These are phyloP conservation scores for Leptarthrus brevirostris DNA, from an alignment of 2,888 invertebrate genomes.

Conservation along the genomic window DNA sequence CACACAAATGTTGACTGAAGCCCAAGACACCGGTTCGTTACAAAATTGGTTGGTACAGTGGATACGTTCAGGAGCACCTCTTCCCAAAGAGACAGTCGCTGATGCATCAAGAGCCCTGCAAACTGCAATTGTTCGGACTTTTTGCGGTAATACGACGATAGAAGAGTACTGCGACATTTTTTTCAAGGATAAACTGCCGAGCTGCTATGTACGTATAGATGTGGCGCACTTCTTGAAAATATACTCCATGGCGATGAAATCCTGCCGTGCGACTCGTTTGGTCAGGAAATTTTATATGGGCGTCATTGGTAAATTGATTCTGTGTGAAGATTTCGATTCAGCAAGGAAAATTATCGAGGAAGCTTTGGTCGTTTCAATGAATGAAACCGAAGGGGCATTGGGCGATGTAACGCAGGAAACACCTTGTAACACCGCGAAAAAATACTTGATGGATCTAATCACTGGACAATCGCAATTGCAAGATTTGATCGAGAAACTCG, in stretches of 20 bases:
- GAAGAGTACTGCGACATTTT: conserved; percentile 5
- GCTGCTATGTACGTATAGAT: conserved; percentile 26
- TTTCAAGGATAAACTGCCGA: background rate
- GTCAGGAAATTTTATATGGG: conserved; percentile 12
- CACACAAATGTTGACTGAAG: conserved; percentile 6
- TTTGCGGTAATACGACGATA: conserved; percentile 1
- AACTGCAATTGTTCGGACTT: conserved; percentile 1
- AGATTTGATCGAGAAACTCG: too few species aligned
- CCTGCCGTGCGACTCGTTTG: background rate
- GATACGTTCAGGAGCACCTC: conserved; percentile 32
- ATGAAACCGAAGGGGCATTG: too few species aligned
- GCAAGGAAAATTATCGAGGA: too few species aligned
- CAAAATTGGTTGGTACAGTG: conserved; percentile 28
- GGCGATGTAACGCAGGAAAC: too few species aligned
- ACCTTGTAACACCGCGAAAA: too few species aligned
- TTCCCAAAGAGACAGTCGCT: conserved; percentile 15
- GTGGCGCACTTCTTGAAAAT: conserved; percentile 38
- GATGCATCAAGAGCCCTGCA: conserved; percentile 23
- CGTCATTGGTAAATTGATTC: conserved; percentile 5
- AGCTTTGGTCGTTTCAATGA: too few species aligned
- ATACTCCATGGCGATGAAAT: background rate
- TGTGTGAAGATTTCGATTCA: background rate
- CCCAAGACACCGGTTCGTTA: background rate
- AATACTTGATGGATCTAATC: too few species aligned
- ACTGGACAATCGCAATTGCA: too few species aligned